A percentile compares a stretch with the other conserved stretches of the same genome.
These are phyloP conservation scores for Tauraco erythrolophus DNA, from an alignment of 2,113 vertebrate species.

Conservation along the genomic window DNA sequence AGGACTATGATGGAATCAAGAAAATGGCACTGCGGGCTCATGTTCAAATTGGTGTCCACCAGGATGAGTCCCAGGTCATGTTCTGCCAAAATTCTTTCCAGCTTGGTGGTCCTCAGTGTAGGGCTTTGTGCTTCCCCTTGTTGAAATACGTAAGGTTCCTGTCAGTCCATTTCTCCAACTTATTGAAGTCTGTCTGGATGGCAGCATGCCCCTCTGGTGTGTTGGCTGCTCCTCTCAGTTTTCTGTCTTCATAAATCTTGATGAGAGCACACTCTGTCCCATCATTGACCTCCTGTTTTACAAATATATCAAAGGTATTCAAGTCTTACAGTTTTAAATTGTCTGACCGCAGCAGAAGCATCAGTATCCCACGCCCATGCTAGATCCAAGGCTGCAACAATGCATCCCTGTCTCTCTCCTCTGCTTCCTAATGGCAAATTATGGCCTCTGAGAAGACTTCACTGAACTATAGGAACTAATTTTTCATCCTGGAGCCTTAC, in stretches of 20 bases:
- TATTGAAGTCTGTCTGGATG: neutral
- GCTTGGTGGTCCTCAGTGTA: neutral
- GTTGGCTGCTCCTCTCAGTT: neutral
- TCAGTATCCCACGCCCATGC: neutral
- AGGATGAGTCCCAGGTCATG: neutral
- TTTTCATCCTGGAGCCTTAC: neutral
- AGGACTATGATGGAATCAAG: neutral
- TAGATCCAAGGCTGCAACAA: neutral
- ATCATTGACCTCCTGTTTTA: neutral
- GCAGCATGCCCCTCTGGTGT: neutral
- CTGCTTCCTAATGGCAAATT: neutral
- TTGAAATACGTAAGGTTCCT: neutral
- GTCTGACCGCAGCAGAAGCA: neutral
- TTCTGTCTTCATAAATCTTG: neutral
- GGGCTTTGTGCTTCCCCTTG: neutral
- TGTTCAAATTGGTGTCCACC: neutral
- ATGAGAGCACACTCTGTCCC: neutral
- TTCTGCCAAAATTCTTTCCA: neutral
- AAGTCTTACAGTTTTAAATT: neutral
- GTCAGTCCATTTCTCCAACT: too few species aligned
- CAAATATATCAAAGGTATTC: neutral
- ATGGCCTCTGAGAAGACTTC: neutral
- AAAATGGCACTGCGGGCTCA: neutral
- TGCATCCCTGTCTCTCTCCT: neutral
- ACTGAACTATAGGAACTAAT: neutral